Conservation (phyloP, 1,140 invertebrate genomes). For the Hirudo medicinalis region DNA sequence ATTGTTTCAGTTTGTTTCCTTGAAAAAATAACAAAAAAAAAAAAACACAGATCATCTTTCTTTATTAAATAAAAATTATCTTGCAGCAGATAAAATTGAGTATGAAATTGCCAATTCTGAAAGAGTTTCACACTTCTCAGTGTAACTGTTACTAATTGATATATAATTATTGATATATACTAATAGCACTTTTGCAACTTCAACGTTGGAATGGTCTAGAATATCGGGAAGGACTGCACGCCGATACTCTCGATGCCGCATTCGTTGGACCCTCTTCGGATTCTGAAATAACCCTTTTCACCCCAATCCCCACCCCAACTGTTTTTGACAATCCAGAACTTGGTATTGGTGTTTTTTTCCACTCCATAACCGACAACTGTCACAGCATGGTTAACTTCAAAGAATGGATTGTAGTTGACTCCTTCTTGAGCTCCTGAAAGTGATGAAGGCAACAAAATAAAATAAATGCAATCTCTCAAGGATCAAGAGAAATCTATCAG, state of each 20-base stretch:
- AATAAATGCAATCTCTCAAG: background rate
- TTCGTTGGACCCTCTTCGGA: conserved; percentile 46
- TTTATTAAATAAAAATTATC: no score
- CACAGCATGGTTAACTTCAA: conserved; percentile 40
- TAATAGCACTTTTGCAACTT: no score
- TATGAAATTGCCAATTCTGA: no score
- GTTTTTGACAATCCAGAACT: conserved; percentile 41
- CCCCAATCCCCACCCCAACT: conserved; percentile 47
- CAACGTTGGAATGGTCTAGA: conserved; percentile 11
- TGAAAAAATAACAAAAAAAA: no score
- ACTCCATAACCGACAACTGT: conserved; percentile 39
- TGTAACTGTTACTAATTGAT: no score
- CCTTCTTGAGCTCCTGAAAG: conserved; percentile 12
- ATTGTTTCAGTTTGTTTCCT: no score
- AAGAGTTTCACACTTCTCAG: no score
- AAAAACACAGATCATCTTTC: no score
- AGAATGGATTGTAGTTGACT: conserved; percentile 34
- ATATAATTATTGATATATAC: no score
- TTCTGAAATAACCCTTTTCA: conserved; percentile 46
- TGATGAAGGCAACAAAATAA: background rate
- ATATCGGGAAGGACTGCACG: conserved; percentile 27
- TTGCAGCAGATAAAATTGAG: no score
- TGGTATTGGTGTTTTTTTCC: conserved; percentile 28
- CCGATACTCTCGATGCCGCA: conserved; percentile 41
- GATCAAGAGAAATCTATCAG: background rate